Base-by-base conservation (phyloP, 2,797 vertebrate species). In the Amniataba percoides region DNA sequence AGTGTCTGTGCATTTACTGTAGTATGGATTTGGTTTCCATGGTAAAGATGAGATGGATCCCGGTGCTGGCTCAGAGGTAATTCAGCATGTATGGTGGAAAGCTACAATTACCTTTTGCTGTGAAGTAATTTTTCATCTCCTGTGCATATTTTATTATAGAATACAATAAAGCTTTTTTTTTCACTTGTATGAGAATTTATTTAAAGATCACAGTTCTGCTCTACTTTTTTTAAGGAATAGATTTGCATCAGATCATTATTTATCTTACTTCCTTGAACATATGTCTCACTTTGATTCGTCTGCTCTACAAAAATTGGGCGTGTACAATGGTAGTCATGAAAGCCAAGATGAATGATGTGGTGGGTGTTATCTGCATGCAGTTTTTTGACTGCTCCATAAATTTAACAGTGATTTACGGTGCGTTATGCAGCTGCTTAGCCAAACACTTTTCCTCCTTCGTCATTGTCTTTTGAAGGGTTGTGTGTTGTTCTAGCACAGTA, bases 1-100 rank as follows among this genome's bases (percentile, higher is more conserved):
- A 39, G 80, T 88, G 89, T 84, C 86, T 81, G 81, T 90, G 92
- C 79, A 74, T 87, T 68, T 86, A 77, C 85, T 89, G 75, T 92
- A 84, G 88, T 82, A 88, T 92, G 92, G 86, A 92, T 91, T 93
- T 93, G 89, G 94, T 95, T 94, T 93, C 93, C 94, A 95, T 95
- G 94, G 95, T 89, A 94, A 94, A 92, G 85, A 87, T 86, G 91
- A 88, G 90, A 91, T 77, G 36, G 89, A 92, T 90, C 84, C 74
- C 81, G 25, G 51, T 86, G 88, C 89, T 83, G 88, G 87, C 90
- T 94, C 80, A 88, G 70, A 83, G 87, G 85, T 93, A 91, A 90
- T 88, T 91, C 87, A 93, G 90, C 85, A 81, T 85, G 83, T 93
- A 83, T 86, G 14, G 75, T 34, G 82, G 83, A 88, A 80, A 91